A percentile compares a stretch with the other conserved stretches of the same genome.
Evolutionary conservation across 2,888 invertebrate genomes (phyloP).

Genomic region (Pseudanteris insignis): DNA sequence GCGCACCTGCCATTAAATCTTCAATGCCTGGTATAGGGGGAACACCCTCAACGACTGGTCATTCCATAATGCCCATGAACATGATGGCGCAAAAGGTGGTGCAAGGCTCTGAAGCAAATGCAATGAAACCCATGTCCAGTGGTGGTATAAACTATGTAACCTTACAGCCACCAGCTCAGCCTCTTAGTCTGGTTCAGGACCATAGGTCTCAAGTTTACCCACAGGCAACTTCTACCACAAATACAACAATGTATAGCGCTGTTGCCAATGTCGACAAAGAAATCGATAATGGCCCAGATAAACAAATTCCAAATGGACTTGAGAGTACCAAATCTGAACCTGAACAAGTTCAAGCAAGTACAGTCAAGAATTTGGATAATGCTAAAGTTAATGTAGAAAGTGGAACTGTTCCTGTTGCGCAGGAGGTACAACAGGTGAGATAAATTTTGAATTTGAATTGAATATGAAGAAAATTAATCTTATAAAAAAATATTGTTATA

Average conservation of each 20-base stretch:
- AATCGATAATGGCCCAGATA: slow-evolving; percentile 48
- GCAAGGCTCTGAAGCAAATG: slow-evolving; percentile 53
- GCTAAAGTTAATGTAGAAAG: slow-evolving; percentile 53
- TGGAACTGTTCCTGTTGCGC: slow-evolving; percentile 48
- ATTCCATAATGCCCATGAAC: slow-evolving; percentile 63
- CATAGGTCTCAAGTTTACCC: slow-evolving; percentile 62
- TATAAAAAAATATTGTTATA: no score
- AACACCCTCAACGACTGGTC: slow-evolving; percentile 57
- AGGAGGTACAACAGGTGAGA: slow-evolving; percentile 42
- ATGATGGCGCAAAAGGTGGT: slow-evolving; percentile 64
- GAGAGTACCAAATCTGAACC: slow-evolving; percentile 51
- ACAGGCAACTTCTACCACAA: no score
- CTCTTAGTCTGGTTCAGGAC: slow-evolving; percentile 64
- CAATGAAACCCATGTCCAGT: slow-evolving; percentile 61
- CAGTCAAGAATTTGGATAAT: slow-evolving; percentile 52
- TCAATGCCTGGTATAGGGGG: slow-evolving; percentile 63
- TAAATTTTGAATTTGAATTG: not conserved
- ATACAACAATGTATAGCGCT: no score
- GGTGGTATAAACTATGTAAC: slow-evolving; percentile 60
- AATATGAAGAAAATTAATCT: no score
- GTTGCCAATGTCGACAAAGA: slow-evolving; percentile 51
- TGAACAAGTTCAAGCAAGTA: slow-evolving; percentile 47
- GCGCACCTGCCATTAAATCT: slow-evolving; percentile 63
- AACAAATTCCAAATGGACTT: slow-evolving; percentile 59
- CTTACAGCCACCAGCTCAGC: slow-evolving; percentile 58